Percentiles rank a stretch among this genome's conserved stretches.
Conservation (phyloP, 1,140 invertebrate species). For the Eciton burchellii region DNA sequence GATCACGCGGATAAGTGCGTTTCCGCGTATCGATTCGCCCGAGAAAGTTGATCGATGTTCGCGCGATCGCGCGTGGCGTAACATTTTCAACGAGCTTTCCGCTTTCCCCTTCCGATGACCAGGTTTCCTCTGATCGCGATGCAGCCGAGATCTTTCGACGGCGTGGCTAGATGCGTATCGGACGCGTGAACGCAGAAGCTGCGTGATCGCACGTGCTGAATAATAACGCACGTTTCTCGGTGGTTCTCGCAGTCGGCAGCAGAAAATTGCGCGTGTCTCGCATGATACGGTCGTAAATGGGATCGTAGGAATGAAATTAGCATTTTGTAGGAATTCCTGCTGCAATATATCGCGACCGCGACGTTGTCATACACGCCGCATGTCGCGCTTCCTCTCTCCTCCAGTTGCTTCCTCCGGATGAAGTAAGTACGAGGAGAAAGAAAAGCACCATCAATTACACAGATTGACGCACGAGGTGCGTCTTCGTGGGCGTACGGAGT, state of each 20-base stretch:
- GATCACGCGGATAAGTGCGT: background rate
- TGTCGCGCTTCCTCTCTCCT: conserved; percentile 3
- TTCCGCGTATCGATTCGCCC: background rate
- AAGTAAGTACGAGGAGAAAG: conserved; percentile 34
- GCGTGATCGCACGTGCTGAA: conserved; percentile 22
- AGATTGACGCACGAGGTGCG: conserved; percentile 15
- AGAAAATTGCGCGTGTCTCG: conserved; percentile 64
- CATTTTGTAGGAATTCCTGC: conserved; percentile 15
- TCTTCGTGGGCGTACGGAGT: conserved; percentile 39
- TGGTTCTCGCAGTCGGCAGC: conserved; percentile 22
- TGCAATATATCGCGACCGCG: conserved; percentile 1
- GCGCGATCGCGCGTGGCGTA: conserved; percentile 10
- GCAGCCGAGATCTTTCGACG: conserved; percentile 3
- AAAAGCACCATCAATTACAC: conserved; percentile 25
- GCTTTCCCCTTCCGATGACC: background rate
- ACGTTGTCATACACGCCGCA: conserved; percentile 26
- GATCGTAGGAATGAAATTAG: conserved; percentile 44
- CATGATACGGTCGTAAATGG: conserved; percentile 51
- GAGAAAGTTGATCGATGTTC: conserved; percentile 37
- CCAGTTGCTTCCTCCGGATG: conserved; percentile 47
- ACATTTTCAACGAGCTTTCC: conserved; percentile 48
- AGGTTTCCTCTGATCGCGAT: conserved; percentile 15
- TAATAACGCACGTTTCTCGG: conserved; percentile 15
- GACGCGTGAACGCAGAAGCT: background rate
- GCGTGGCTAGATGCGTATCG: conserved; percentile 34